These are phyloP conservation scores for Carterocephalus palaemon DNA, from an alignment of 2,888 invertebrate genomes.

Conservation along the genomic window DNA sequence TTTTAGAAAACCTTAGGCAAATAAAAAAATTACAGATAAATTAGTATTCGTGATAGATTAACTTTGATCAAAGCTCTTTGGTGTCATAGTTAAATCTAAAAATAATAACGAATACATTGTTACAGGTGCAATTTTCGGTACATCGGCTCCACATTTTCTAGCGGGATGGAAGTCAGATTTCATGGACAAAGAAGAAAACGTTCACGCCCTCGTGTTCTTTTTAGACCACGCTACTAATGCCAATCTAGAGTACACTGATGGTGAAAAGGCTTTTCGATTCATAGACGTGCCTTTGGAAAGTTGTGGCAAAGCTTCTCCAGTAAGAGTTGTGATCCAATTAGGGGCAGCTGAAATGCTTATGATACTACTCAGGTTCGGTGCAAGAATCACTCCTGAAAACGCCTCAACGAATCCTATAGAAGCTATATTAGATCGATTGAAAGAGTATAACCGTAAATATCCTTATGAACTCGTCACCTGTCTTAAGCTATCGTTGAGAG, in stretches of 20 bases:
- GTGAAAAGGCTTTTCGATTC: slow-evolving; percentile 72
- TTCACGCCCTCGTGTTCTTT: slow-evolving; percentile 87
- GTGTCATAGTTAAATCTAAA: no score
- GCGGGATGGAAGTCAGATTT: slow-evolving; percentile 94
- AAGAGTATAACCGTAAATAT: slow-evolving; percentile 81
- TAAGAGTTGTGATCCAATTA: slow-evolving; percentile 86
- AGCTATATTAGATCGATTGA: slow-evolving; percentile 81
- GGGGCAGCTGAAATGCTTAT: slow-evolving; percentile 86
- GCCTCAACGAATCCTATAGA: slow-evolving; percentile 81
- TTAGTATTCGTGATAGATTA: background rate
- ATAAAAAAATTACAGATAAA: background rate
- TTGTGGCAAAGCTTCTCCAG: slow-evolving; percentile 85
- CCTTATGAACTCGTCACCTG: slow-evolving; percentile 85
- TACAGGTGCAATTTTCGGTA: slow-evolving; percentile 89
- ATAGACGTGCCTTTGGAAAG: slow-evolving; percentile 91
- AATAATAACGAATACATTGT: slow-evolving; percentile 39
- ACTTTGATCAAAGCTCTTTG: background rate
- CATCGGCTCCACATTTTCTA: slow-evolving; percentile 87
- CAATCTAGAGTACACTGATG: slow-evolving; percentile 76
- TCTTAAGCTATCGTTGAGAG: slow-evolving; percentile 82
- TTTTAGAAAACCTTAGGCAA: no score
- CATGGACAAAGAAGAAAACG: slow-evolving; percentile 86
- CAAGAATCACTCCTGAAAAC: slow-evolving; percentile 78
- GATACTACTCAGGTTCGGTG: slow-evolving; percentile 85
- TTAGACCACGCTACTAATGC: slow-evolving; percentile 86